A percentile compares a stretch with the other conserved stretches of the same genome.
phyloP scores from a whole-genome alignment of 2,888 invertebrate genomes.

The Pinctada fucata region DNA sequence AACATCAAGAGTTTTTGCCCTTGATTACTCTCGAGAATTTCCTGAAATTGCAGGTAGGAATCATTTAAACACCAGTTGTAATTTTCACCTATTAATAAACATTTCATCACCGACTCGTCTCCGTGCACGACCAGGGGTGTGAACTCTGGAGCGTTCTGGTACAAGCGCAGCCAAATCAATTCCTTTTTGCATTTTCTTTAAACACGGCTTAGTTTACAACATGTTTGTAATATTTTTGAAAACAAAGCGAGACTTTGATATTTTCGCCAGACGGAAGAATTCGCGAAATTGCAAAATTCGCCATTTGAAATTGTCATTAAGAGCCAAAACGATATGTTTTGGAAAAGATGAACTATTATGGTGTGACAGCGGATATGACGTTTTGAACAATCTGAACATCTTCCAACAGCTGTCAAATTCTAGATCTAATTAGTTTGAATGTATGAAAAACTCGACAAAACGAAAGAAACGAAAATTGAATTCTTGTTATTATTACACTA shows the following conservation, averaged over 20 bases:
- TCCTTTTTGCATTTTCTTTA: background rate
- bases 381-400: background rate
- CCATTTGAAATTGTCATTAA: background rate
- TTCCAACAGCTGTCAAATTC: background rate
- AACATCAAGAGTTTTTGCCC: background rate
- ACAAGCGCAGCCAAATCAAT: background rate
- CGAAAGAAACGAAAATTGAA: too few relatives aligned
- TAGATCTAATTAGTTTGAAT: too few relatives aligned
- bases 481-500: too few relatives aligned
- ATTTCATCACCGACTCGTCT: background rate
- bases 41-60: background rate
- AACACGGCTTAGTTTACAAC: background rate
- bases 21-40: background rate
- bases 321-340: background rate
- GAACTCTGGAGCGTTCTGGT: background rate
- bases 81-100: constrained; percentile 2
- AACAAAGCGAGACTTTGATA: background rate
- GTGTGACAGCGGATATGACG: background rate
- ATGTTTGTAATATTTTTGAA: constrained; percentile 2
- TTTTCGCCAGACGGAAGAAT: background rate
- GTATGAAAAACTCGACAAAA: too few relatives aligned
- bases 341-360: background rate
- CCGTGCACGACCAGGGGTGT: background rate
- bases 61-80: background rate
- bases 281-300: background rate